Conservation (phyloP, 2,888 invertebrate genomes). For the Plutella xylostella region DNA sequence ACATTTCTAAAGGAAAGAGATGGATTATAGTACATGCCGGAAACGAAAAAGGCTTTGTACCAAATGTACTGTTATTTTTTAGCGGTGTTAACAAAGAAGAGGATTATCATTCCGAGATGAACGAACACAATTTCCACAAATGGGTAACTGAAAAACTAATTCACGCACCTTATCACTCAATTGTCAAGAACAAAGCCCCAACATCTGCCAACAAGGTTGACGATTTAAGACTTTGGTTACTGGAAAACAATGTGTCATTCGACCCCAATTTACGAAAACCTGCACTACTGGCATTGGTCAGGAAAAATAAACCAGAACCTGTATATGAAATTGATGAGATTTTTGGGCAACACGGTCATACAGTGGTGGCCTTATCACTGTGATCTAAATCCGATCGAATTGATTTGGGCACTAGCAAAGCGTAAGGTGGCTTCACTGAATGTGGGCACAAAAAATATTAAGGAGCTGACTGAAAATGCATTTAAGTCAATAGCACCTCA, state of each 20-base stretch:
- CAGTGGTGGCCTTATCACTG: conserved; percentile 6
- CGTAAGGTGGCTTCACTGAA: background rate
- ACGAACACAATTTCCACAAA: conserved; percentile 3
- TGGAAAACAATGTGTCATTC: conserved; percentile 3
- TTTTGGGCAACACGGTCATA: conserved; percentile 2
- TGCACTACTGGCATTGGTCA: conserved; percentile 1
- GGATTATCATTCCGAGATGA: conserved; percentile 7
- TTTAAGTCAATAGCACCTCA: background rate
- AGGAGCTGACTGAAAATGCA: conserved; percentile 1
- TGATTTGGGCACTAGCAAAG: conserved; percentile 2
- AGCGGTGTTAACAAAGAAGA: conserved; percentile 1
- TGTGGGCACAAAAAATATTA: conserved; percentile 2
- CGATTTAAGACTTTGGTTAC: conserved; percentile 6
- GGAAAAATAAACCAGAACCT: conserved; percentile 2
- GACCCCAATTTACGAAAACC: conserved; percentile 2
- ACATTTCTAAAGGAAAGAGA: conserved; percentile 3
- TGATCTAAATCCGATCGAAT: conserved; percentile 6
- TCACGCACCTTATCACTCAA: conserved; percentile 3
- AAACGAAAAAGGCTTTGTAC: conserved; percentile 3
- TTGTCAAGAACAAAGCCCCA: conserved; percentile 7
- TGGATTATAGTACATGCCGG: conserved; percentile 7
- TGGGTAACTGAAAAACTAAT: conserved; percentile 8
- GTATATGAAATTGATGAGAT: conserved; percentile 1
- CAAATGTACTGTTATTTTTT: conserved; percentile 3
- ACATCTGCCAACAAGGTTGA: conserved; percentile 1